Conservation (phyloP, 2,113 vertebrate species). For the Protobothrops mucrosquamatus region DNA sequence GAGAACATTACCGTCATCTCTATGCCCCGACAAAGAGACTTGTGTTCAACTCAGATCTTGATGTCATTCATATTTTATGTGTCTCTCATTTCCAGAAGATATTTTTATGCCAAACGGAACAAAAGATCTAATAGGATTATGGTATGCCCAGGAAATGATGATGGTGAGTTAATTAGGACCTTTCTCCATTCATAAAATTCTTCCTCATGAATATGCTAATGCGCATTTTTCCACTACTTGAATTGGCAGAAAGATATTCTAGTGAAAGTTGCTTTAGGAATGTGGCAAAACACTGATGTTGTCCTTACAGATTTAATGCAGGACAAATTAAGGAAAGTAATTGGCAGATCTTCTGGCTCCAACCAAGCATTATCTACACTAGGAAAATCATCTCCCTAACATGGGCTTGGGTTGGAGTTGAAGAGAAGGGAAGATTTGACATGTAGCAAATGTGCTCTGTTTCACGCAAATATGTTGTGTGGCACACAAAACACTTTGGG, state of each 20-base stretch:
- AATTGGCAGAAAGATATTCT: background rate
- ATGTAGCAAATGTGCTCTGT: background rate
- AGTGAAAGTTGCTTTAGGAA: background rate
- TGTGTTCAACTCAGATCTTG: background rate
- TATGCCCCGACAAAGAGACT: background rate
- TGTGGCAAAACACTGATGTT: background rate
- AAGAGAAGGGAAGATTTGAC: background rate
- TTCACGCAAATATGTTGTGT: background rate
- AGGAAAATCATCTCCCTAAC: background rate
- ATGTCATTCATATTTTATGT: background rate
- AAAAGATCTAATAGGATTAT: background rate
- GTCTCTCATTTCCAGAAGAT: constrained; percentile 5
- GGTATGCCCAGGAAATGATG: background rate
- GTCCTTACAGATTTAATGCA: background rate
- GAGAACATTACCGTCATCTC: background rate
- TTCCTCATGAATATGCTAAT: background rate
- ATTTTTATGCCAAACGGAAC: background rate
- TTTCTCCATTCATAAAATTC: background rate
- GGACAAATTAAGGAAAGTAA: background rate
- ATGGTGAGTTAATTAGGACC: constrained; percentile 6
- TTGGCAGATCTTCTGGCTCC: background rate
- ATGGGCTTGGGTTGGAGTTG: background rate
- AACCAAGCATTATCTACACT: background rate
- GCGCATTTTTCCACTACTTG: background rate
- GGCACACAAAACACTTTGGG: background rate